A percentile compares a stretch with the other conserved stretches of the same genome.
Evolutionary conservation across 1,140 invertebrate genomes (phyloP).

Genomic region (Drosophila nasuta): DNA sequence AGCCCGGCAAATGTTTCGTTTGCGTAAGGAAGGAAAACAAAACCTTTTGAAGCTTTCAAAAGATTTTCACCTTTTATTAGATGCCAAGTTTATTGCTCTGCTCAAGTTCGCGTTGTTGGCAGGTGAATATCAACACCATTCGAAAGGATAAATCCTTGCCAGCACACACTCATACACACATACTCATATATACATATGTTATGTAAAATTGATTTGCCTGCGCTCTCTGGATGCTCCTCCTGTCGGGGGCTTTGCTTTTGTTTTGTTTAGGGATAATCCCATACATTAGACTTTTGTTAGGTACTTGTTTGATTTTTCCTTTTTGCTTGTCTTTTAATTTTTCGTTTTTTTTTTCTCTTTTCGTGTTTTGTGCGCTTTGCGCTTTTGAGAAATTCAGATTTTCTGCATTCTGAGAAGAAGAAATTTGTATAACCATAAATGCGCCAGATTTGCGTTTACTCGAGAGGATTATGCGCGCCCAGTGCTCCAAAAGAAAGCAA

Average conservation of each 20-base stretch:
- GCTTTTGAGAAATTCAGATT: slow-evolving; percentile 17
- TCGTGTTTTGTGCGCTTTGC: neutral
- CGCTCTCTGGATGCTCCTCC: slow-evolving; percentile 5
- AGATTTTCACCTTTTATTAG: slow-evolving; percentile 82
- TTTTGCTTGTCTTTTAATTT: slow-evolving; percentile 31
- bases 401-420: slow-evolving; percentile 59
- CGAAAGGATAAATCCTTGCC: slow-evolving; percentile 62
- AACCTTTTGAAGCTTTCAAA: slow-evolving; percentile 75
- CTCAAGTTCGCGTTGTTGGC: slow-evolving; percentile 66
- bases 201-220: slow-evolving; percentile 82
- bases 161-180: slow-evolving; percentile 13
- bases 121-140: slow-evolving; percentile 48
- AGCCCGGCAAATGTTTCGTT: slow-evolving; percentile 37
- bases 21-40: slow-evolving; percentile 30
- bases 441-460: slow-evolving; percentile 81
- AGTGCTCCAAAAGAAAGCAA: slow-evolving; percentile 7
- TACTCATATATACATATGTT: slow-evolving; percentile 26
- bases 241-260: slow-evolving; percentile 39
- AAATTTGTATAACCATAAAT: slow-evolving; percentile 78
- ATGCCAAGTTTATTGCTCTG: slow-evolving; percentile 80
- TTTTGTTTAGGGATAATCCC: slow-evolving; percentile 79
- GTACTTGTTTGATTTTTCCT: slow-evolving; percentile 61
- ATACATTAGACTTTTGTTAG: slow-evolving; percentile 78
- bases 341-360: neutral
- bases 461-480: slow-evolving; percentile 66